Evolutionary conservation across 2,113 vertebrate species (phyloP).

Genomic region (Pongo abelii): DNA sequence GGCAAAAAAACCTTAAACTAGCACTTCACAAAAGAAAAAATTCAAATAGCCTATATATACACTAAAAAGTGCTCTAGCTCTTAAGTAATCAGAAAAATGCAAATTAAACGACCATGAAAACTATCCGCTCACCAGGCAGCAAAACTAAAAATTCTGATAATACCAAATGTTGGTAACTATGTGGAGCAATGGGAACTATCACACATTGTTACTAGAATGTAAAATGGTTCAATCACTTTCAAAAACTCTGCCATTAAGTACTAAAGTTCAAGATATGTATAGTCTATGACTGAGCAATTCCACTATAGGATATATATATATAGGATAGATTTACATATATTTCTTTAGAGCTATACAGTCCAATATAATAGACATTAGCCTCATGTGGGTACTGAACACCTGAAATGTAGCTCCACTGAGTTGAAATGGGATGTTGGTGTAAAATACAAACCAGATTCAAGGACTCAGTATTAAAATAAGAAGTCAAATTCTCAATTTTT

Average conservation of each 20-base stretch:
- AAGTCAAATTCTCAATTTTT: not conserved
- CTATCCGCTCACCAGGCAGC: not conserved
- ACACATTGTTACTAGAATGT: not conserved
- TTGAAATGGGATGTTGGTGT: not conserved
- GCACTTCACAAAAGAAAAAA: not conserved
- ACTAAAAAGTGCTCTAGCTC: not conserved
- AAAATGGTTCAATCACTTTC: not conserved
- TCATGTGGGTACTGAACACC: not conserved
- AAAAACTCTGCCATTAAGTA: not conserved
- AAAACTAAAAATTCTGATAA: not conserved
- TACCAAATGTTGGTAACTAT: not conserved
- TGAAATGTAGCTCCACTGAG: not conserved
- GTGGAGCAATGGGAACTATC: not conserved
- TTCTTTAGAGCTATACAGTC: not conserved
- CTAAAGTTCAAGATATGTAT: not conserved
- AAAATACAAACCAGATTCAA: not conserved
- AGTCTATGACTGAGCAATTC: not conserved
- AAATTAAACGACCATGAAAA: conserved; percentile 20
- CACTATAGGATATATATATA: not conserved
- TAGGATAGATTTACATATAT: not conserved
- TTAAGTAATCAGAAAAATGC: conserved; percentile 15
- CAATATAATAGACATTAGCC: not conserved
- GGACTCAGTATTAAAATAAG: not conserved
- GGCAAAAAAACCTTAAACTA: not conserved
- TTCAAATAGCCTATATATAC: not conserved